Conservation (phyloP, 2,888 invertebrate genomes). For the Enoplolaimus lenunculus region DNA sequence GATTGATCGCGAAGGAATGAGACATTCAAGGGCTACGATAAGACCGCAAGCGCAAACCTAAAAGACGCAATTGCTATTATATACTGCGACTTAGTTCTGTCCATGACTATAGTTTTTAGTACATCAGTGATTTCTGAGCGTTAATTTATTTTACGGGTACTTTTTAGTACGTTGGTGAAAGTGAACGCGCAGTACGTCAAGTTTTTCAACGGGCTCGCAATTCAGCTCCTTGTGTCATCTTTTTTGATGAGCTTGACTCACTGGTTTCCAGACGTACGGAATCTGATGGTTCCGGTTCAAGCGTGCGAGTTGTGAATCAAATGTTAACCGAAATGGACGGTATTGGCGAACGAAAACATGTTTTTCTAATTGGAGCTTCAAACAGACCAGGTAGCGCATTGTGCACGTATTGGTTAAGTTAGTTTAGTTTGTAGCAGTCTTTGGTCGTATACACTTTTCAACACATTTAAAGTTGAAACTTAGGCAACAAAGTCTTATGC, state of each 20-base stretch:
- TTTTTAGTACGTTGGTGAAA: constrained; percentile 80
- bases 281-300: constrained; percentile 51
- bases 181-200: constrained; percentile 86
- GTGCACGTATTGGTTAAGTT: not conserved
- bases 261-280: constrained; percentile 75
- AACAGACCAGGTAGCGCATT: constrained; percentile 63
- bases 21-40: too few relatives aligned
- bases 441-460: too few relatives aligned
- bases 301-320: constrained; percentile 75
- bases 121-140: too few relatives aligned
- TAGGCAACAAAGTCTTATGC: too few relatives aligned
- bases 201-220: constrained; percentile 85
- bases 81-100: too few relatives aligned
- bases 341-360: constrained; percentile 71
- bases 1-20: too few relatives aligned
- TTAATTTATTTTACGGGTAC: too few relatives aligned
- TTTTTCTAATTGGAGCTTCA: constrained; percentile 86
- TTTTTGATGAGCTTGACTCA: constrained; percentile 95
- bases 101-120: too few relatives aligned
- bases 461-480: too few relatives aligned
- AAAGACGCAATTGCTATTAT: too few relatives aligned
- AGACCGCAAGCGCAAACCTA: too few relatives aligned
- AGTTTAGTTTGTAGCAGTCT: too few relatives aligned
- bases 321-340: constrained; percentile 97
- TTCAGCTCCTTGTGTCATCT: constrained; percentile 91